A percentile compares a stretch with the other conserved stretches of the same genome.
These are phyloP conservation scores for Melanostigma gelatinosum DNA, from an alignment of 2,113 vertebrate species.

Conservation along the genomic window DNA sequence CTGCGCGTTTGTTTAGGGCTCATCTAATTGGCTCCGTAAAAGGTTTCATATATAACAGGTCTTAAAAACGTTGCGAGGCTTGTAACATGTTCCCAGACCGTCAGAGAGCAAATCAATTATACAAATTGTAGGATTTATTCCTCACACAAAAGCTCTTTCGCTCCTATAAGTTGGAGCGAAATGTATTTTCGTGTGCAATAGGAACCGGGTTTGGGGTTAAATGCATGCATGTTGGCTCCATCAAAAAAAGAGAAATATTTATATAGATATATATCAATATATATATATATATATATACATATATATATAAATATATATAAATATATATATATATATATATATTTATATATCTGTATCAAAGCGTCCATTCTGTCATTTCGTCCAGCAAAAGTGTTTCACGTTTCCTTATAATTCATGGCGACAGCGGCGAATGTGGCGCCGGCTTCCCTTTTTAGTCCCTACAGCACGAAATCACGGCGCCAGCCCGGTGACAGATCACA, in stretches of 20 bases:
- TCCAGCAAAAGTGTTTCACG: slow-evolving; percentile 38
- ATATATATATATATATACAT: no score
- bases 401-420: slow-evolving; percentile 49
- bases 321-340: no score
- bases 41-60: slow-evolving; percentile 48
- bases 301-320: no score
- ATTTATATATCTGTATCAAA: slow-evolving; percentile 15
- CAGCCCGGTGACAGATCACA: slow-evolving; percentile 59
- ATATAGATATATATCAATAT: no score
- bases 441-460: slow-evolving; percentile 19
- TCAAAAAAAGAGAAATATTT: background rate
- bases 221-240: slow-evolving; percentile 12
- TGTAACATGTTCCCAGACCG: slow-evolving; percentile 24
- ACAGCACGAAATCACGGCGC: slow-evolving; percentile 51
- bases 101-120: slow-evolving; percentile 23
- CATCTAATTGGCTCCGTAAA: slow-evolving; percentile 58
- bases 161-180: background rate
- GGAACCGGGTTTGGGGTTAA: slow-evolving; percentile 17
- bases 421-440: slow-evolving; percentile 57
- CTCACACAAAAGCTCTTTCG: background rate
- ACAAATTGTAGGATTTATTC: background rate
- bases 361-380: slow-evolving; percentile 33
- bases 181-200: background rate
- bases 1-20: slow-evolving; percentile 40
- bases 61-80: slow-evolving; percentile 20